These are phyloP conservation scores for Mungos mungo DNA, from an alignment of 2,113 vertebrate species.

Conservation along the genomic window DNA sequence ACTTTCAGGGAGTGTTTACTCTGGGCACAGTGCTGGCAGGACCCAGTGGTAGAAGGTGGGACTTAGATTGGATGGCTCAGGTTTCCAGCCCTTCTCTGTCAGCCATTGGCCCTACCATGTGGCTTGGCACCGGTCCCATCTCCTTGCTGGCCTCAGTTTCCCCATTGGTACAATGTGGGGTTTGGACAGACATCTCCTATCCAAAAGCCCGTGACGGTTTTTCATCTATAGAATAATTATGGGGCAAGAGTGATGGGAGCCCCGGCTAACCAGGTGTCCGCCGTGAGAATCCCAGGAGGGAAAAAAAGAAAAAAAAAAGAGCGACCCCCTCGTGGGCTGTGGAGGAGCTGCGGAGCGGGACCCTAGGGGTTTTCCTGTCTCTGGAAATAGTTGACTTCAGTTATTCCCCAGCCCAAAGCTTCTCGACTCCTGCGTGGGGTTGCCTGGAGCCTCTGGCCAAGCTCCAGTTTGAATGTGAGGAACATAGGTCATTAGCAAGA, in stretches of 20 bases:
- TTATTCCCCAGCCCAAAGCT: conserved; percentile 41
- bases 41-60: background rate
- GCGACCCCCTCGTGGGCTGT: background rate
- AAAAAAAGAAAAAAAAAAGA: background rate
- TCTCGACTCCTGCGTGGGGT: background rate
- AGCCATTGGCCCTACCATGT: background rate
- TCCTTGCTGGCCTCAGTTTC: background rate
- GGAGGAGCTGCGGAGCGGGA: conserved; percentile 7
- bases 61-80: background rate
- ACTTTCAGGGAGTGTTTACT: background rate
- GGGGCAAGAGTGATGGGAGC: background rate
- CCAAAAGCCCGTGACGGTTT: background rate
- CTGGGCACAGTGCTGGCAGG: background rate
- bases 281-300: background rate
- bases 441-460: conserved; percentile 45
- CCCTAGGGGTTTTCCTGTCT: conserved; percentile 70
- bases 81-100: background rate
- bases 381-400: conserved; percentile 46
- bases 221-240: background rate
- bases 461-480: conserved; percentile 51
- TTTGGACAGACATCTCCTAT: background rate
- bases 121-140: background rate
- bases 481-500: conserved; percentile 55
- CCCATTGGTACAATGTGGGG: background rate
- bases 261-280: background rate